A percentile compares a stretch with the other conserved stretches of the same genome.
Evolutionary conservation across 2,888 invertebrate species (phyloP).

Genomic region (Trichogramma evanescens): DNA sequence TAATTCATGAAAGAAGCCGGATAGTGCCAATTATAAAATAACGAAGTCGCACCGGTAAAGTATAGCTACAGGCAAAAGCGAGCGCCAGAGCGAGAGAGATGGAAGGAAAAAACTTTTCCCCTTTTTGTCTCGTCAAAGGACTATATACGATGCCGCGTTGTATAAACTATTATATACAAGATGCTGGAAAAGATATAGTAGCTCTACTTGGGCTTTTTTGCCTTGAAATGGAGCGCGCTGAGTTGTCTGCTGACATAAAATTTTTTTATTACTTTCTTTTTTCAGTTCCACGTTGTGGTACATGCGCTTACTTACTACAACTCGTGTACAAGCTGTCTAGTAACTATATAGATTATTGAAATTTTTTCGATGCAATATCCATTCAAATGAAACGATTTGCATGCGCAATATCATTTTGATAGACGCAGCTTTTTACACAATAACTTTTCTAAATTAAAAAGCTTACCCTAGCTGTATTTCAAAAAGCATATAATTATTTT

Average conservation of each 20-base stretch:
- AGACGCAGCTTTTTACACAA: too few relatives aligned
- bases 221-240: background rate
- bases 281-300: too few relatives aligned
- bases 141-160: background rate
- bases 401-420: too few relatives aligned
- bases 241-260: background rate
- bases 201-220: background rate
- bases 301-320: background rate
- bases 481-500: too few relatives aligned
- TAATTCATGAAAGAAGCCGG: constrained; percentile 40
- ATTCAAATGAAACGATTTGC: too few relatives aligned
- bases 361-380: too few relatives aligned
- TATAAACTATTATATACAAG: too few relatives aligned
- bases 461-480: too few relatives aligned
- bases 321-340: background rate
- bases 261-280: too few relatives aligned
- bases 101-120: constrained; percentile 22
- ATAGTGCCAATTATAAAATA: constrained; percentile 44
- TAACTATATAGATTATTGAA: too few relatives aligned
- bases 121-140: constrained; percentile 28
- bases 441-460: too few relatives aligned
- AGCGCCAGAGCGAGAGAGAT: constrained; percentile 1
- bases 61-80: background rate
- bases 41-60: constrained; percentile 29
- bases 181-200: too few relatives aligned